Evolutionary conservation across 2,113 vertebrate genomes (phyloP).

Genomic region (Eurypyga helias): DNA sequence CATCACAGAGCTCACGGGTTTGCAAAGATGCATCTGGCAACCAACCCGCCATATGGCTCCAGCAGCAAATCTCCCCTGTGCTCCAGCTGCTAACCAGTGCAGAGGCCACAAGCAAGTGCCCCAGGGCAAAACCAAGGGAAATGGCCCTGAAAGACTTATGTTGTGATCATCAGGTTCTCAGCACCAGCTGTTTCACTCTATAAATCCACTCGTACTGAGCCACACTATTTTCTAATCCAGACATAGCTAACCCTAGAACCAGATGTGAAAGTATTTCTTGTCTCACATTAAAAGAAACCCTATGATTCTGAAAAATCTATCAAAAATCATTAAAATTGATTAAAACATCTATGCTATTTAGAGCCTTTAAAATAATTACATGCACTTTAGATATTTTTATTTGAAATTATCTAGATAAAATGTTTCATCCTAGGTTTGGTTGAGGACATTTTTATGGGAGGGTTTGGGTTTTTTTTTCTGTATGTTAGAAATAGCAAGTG

Average conservation of each 20-base stretch:
- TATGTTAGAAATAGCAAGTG: background rate
- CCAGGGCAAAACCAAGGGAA: background rate
- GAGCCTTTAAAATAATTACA: background rate
- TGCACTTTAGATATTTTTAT: background rate
- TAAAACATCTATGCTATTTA: background rate
- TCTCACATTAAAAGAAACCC: background rate
- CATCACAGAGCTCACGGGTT: background rate
- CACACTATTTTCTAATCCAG: background rate
- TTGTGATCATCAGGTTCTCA: background rate
- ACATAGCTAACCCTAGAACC: background rate
- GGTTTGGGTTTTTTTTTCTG: accelerated
- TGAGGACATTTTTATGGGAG: background rate
- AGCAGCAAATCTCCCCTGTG: background rate
- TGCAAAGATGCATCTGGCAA: background rate
- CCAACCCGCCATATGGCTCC: background rate
- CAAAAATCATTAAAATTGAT: background rate
- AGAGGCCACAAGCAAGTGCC: accelerated
- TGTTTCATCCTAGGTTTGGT: background rate
- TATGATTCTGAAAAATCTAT: background rate
- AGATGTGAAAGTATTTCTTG: background rate
- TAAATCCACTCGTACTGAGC: background rate
- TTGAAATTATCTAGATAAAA: background rate
- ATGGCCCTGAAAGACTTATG: accelerated
- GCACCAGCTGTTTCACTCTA: too few relatives aligned
- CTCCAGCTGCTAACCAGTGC: background rate